Evolutionary conservation across 2,888 invertebrate genomes (phyloP), one percentile per base, ranked within the genome.

Genomic region (Augochlorella aurata): DNA sequence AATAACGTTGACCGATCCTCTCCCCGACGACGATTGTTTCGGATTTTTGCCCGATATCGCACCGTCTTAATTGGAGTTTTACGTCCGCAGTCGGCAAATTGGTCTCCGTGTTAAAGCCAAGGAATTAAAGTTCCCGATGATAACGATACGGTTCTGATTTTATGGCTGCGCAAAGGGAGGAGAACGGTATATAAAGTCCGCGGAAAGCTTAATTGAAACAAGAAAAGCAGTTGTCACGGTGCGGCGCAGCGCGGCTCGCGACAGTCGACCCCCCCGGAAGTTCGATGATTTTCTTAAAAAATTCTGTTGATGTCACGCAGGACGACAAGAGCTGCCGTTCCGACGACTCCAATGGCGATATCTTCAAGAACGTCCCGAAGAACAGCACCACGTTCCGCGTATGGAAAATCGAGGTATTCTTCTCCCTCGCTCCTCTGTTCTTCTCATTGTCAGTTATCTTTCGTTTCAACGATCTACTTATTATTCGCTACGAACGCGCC

Each of bases 351-450:
- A 88, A 90, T 54, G 91, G 91, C 77, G 93, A 93, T 72, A 97
- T 97, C 71, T 98, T 98, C 94, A 96, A 97, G 87, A 96, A 96
- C 88, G 96, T 98, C 82, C 96, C 97, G 52, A 96, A 96, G 90
- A 96, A 96, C 92, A 95, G 96, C 85, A 96, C 97, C 52, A 96
- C 96, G 74, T 98, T 98, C 94, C 95, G 97, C 85, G 96, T 98
- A 79, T 98, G 98, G 98, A 96, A 96, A 94, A 96, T 98, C 85
- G 97, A 98, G 95, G 97, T 97, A 94, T 38, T n/a, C 18, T 63
- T 16, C 2, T 16, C 18, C 29, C 16, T 8, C 18, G 7, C 54
- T 2, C 14, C 5, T 21, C 21, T 14, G 54, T 21, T 58, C 54
- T 54, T 5, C 54, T 21, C 54, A 3, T 21, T 54, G 12, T 16